Evolutionary conservation across 53 echinoderm and acorn worm species (phyloP), one percentile per base, ranked within the genome.

Genomic region (Crossaster papposus): DNA sequence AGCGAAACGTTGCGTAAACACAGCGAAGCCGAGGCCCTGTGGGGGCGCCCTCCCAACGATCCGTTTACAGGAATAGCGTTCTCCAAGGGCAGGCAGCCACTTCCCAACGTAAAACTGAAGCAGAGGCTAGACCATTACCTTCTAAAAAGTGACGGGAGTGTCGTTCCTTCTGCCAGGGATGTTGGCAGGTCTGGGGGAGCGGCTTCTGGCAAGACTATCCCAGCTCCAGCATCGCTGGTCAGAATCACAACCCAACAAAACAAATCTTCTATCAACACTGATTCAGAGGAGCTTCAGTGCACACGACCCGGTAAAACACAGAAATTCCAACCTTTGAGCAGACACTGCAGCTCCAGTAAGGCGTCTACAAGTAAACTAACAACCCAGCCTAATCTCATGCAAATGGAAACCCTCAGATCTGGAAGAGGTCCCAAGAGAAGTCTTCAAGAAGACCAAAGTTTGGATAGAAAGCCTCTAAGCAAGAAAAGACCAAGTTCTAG

Each of bases 11-110:
- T 96, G 13, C 93, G 93, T 7, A 93, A 89, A 78, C 93, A 96
- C 81, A 86, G 83, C 1, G 80, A 88, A 23, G 92, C 94, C 2
- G 96, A 98, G 55, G 95, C 94, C 9, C 50, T 84, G 35, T 98
- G 98, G 98, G 98, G 98, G 23, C 94, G 98, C 30, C 93, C 94
- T 50, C 90, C 94, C 38, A 93, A 93, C 64, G 98, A 98, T 79
- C 98, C 98, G 0, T 98, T 96, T 79, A 98, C 98, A 2, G 95
- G 96, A 4, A 75, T 96, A 28, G 80, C 92, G 30, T 98, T 98
- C 81, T 80, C 92, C 4, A 51, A 82, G 33, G 36, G 50, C 50
- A 83, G 79, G 32, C 94, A 96, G 74, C 98, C 98, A 1, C 74
- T 98, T 11, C 96, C 98, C 20, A 96, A 98, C 80, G 92, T 94